Evolutionary conservation across 2,113 vertebrate genomes (phyloP).

Genomic region (Etheostoma spectabile): DNA sequence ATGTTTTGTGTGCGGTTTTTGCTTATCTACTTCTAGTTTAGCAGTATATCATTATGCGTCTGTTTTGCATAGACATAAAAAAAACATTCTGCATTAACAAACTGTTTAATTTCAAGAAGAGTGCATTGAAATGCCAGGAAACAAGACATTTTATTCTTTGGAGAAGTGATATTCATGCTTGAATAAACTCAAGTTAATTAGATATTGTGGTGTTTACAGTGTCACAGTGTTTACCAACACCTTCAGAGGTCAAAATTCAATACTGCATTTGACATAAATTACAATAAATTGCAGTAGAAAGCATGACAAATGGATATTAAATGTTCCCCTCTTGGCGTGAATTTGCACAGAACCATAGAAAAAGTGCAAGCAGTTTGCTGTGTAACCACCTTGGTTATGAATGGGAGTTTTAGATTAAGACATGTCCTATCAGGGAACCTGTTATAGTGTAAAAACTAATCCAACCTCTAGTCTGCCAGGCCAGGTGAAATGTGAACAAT

Average conservation of each 20-base stretch:
- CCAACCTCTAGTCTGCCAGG: neutral
- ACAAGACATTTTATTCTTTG: slow-evolving; percentile 12
- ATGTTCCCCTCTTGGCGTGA: slow-evolving; percentile 6
- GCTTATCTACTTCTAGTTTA: slow-evolving; percentile 38
- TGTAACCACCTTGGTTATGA: slow-evolving; percentile 18
- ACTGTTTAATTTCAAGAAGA: slow-evolving; percentile 15
- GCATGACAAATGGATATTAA: slow-evolving; percentile 10
- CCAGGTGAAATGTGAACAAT: slow-evolving; percentile 38
- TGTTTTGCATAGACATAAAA: slow-evolving; percentile 5
- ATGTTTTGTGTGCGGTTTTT: slow-evolving; percentile 46
- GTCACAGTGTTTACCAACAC: slow-evolving; percentile 22
- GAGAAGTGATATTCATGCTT: slow-evolving; percentile 16
- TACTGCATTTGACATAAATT: slow-evolving; percentile 3
- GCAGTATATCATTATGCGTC: slow-evolving; percentile 5
- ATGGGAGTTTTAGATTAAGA: slow-evolving; percentile 28
- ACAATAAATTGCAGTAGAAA: slow-evolving; percentile 20
- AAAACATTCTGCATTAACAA: neutral
- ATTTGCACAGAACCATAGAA: neutral
- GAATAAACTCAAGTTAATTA: slow-evolving; percentile 45
- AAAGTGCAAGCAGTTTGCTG: neutral
- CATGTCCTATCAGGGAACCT: slow-evolving; percentile 13
- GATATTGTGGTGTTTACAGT: slow-evolving; percentile 28
- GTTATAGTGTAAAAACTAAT: slow-evolving; percentile 24
- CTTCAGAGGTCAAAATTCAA: slow-evolving; percentile 39
- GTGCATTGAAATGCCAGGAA: slow-evolving; percentile 11